These are phyloP conservation scores for Urocynchramus pylzowi DNA, from an alignment of 2,113 vertebrate genomes.

Conservation along the genomic window DNA sequence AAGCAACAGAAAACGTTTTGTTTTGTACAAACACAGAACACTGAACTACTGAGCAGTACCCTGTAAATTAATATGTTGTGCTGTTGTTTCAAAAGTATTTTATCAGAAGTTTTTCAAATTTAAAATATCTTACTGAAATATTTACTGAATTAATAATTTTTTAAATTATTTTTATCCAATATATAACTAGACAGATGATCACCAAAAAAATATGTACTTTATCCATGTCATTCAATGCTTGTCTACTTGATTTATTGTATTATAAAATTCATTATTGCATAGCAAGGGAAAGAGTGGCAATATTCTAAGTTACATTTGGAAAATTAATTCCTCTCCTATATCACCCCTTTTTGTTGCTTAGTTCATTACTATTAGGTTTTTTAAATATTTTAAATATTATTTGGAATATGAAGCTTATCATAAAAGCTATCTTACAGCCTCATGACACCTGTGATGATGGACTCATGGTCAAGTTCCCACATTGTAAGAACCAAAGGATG, in stretches of 20 bases:
- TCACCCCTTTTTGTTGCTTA: background rate
- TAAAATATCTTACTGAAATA: background rate
- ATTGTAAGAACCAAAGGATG: background rate
- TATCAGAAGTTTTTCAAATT: background rate
- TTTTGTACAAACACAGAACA: background rate
- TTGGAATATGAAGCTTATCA: background rate
- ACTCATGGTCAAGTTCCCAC: background rate
- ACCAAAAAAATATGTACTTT: background rate
- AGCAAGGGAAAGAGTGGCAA: background rate
- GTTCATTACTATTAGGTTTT: background rate
- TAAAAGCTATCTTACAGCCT: background rate
- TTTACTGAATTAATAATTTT: background rate
- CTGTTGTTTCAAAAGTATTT: background rate
- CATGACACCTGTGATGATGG: too few relatives aligned
- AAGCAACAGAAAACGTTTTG: background rate
- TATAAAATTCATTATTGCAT: background rate
- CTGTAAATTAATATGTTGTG: background rate
- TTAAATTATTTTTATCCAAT: background rate
- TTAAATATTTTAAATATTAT: background rate
- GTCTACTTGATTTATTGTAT: background rate
- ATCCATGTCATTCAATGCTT: background rate
- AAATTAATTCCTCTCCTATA: background rate
- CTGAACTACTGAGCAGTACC: background rate
- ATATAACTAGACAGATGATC: background rate
- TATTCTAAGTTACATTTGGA: background rate